A percentile compares a stretch with the other conserved stretches of the same genome.
Evolutionary conservation across 2,113 vertebrate species (phyloP).

Genomic region (Python bivittatus): DNA sequence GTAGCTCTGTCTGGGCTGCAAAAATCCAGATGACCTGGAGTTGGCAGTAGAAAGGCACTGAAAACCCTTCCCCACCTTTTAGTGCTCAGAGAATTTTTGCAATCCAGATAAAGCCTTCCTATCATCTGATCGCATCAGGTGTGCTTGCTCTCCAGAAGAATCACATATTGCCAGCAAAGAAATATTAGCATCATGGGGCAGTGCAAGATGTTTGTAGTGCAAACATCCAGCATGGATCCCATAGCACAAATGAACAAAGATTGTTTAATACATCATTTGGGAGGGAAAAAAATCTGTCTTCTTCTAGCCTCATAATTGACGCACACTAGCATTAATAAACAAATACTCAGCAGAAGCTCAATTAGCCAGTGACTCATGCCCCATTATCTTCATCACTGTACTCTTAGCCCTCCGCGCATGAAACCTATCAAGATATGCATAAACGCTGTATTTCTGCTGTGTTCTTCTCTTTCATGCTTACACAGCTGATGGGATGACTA

Average conservation of each 20-base stretch:
- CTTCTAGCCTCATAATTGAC: neutral
- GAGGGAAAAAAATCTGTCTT: neutral
- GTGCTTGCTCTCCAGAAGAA: neutral
- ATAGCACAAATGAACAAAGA: neutral
- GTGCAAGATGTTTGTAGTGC: neutral
- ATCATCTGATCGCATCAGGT: no score
- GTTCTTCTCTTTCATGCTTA: neutral
- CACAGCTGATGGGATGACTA: neutral
- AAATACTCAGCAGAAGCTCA: slow-evolving; percentile 24
- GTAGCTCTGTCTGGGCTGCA: no score
- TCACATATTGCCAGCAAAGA: neutral
- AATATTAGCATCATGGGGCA: neutral
- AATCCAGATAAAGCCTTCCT: no score
- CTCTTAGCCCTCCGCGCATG: neutral
- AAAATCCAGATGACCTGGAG: no score
- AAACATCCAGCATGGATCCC: neutral
- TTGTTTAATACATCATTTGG: neutral
- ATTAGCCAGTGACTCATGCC: slow-evolving; percentile 15
- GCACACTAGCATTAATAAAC: slow-evolving; percentile 15
- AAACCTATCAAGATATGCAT: neutral
- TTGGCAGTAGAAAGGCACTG: no score
- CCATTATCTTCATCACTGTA: slow-evolving; percentile 18
- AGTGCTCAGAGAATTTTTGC: no score
- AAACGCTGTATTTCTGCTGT: neutral
- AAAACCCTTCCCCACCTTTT: no score